Conservation (phyloP, 1,140 invertebrate species). For the Lithobius niger region DNA sequence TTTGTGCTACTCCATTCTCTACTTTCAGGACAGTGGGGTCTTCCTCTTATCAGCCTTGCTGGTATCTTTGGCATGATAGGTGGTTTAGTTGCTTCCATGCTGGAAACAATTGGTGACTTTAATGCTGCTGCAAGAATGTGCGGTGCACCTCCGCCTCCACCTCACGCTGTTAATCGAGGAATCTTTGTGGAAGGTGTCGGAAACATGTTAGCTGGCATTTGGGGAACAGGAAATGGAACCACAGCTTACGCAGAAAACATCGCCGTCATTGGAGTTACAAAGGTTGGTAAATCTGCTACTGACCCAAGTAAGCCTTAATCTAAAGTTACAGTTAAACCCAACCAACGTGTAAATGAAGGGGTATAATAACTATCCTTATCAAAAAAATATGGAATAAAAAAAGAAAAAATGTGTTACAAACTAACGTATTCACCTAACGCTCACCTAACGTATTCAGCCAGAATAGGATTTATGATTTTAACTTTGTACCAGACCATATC, state of each 20-base stretch:
- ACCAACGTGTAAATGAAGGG: too few species aligned
- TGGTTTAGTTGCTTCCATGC: constrained; percentile 64
- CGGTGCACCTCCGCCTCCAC: constrained; percentile 60
- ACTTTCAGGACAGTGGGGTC: constrained; percentile 62
- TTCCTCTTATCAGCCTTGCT: constrained; percentile 55
- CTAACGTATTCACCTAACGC: too few species aligned
- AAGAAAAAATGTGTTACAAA: too few species aligned
- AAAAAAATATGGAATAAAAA: too few species aligned
- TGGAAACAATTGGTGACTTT: constrained; percentile 80
- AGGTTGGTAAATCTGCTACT: constrained; percentile 29
- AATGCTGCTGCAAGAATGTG: constrained; percentile 70
- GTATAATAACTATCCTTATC: too few species aligned
- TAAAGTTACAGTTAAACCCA: too few species aligned
- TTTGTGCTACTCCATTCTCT: too few species aligned
- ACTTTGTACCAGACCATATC: too few species aligned
- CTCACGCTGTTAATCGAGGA: constrained; percentile 74
- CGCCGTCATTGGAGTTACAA: constrained; percentile 61
- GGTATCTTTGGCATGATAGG: constrained; percentile 70
- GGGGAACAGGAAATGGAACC: constrained; percentile 69
- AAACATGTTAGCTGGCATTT: constrained; percentile 62
- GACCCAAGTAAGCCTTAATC: too few species aligned
- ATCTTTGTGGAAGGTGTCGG: constrained; percentile 71
- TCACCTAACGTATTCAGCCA: too few species aligned
- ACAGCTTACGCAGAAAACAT: constrained; percentile 83
- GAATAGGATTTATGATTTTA: too few species aligned